Percentiles rank a stretch among this genome's conserved stretches.
phyloP scores from a whole-genome alignment of 2,888 invertebrate genomes.

The Cerastis leucographa region DNA sequence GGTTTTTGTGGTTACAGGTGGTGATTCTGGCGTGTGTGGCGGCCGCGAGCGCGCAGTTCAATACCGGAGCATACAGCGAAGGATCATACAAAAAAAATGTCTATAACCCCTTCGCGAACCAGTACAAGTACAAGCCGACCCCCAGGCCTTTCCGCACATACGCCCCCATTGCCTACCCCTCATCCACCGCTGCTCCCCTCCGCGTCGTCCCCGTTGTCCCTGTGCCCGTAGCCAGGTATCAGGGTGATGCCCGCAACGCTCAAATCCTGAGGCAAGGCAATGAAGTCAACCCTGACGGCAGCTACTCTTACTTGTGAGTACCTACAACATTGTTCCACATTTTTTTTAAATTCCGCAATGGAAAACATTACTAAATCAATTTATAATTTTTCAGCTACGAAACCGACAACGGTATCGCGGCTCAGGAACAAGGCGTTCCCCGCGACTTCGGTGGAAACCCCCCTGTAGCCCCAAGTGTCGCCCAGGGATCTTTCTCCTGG shows the following conservation, averaged over 20 bases:
- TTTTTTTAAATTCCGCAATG: neutral
- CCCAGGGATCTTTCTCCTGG: conserved; percentile 90
- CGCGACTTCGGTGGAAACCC: conserved; percentile 86
- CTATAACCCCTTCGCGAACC: conserved; percentile 52
- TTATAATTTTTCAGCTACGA: conserved; percentile 86
- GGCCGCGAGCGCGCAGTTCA: conserved; percentile 75
- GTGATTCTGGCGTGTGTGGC: conserved; percentile 78
- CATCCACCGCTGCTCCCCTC: conserved; percentile 40
- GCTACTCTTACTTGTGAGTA: conserved; percentile 89
- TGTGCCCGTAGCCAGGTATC: conserved; percentile 43
- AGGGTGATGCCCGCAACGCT: conserved; percentile 73
- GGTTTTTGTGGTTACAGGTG: conserved; percentile 69
- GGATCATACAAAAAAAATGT: conserved; percentile 12
- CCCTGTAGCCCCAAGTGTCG: conserved; percentile 78
- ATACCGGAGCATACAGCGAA: conserved; percentile 15
- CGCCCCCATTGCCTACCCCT: conserved; percentile 46
- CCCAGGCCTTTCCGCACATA: conserved; percentile 52
- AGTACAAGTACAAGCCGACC: conserved; percentile 47
- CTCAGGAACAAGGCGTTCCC: conserved; percentile 90
- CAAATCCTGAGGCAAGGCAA: conserved; percentile 81
- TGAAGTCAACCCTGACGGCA: conserved; percentile 89
- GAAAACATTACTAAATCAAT: neutral
- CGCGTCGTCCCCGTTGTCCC: conserved; percentile 39
- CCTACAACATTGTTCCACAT: neutral
- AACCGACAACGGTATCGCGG: conserved; percentile 92